Evolutionary conservation across 2,113 vertebrate genomes (phyloP).

Genomic region (Syngnathus scovelli): DNA sequence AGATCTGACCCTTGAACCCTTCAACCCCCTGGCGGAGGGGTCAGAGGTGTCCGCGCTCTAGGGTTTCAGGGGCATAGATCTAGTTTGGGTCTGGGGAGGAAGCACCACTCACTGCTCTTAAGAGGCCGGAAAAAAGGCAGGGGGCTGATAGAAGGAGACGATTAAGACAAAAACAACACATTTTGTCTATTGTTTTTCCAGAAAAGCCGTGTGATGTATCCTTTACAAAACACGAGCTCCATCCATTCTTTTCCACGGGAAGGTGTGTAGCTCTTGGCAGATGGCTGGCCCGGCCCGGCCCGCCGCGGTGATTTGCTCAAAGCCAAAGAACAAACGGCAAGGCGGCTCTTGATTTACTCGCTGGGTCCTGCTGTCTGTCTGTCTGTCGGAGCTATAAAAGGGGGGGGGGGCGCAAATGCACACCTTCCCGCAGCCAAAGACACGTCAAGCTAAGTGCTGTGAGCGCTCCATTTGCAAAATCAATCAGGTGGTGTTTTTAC

Average conservation of each 20-base stretch:
- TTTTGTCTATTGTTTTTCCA: constrained; percentile 21
- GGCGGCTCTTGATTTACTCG: constrained; percentile 40
- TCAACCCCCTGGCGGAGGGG: constrained; percentile 49
- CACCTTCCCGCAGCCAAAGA: constrained; percentile 44
- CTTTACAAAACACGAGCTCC: constrained; percentile 57
- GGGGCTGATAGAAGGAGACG: not conserved
- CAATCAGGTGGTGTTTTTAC: constrained; percentile 75
- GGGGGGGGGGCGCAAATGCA: constrained; percentile 7
- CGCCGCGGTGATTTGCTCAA: constrained; percentile 37
- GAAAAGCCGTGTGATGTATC: constrained; percentile 47
- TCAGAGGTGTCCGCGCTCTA: constrained; percentile 62
- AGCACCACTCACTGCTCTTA: constrained; percentile 24
- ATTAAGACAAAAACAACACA: not conserved
- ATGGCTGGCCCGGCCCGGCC: constrained; percentile 3
- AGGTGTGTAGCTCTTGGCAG: constrained; percentile 64
- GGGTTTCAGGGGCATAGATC: constrained; percentile 64
- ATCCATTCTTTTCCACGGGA: constrained; percentile 52
- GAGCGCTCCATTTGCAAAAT: constrained; percentile 75
- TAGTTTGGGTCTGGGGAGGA: constrained; percentile 51
- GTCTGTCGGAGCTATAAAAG: constrained; percentile 27
- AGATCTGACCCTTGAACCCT: constrained; percentile 54
- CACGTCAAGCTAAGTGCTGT: constrained; percentile 51
- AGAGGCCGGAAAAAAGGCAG: constrained; percentile 6
- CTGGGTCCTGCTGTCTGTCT: constrained; percentile 10
- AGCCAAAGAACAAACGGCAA: constrained; percentile 34